phyloP scores from a whole-genome alignment of 2,888 invertebrate genomes.

The Ennomos quercinarius region DNA sequence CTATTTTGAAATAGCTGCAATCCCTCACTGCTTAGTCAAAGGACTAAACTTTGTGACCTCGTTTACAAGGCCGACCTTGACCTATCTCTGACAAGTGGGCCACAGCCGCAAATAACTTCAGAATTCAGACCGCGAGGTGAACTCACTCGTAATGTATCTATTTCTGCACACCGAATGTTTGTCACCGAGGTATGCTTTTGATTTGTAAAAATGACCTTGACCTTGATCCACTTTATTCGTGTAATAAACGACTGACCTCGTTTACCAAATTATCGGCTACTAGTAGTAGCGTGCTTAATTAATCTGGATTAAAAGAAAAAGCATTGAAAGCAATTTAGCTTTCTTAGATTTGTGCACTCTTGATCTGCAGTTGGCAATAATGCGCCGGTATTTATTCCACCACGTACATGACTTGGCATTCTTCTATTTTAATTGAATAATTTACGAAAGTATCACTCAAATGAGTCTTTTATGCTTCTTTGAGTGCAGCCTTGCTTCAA shows the following conservation, averaged over 20 bases:
- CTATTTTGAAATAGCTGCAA: background rate
- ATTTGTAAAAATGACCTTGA: conserved; percentile 85
- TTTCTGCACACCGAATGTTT: conserved; percentile 72
- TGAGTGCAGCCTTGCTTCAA: too few species aligned
- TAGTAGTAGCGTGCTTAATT: conserved; percentile 66
- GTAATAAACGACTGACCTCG: conserved; percentile 83
- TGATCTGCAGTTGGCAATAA: too few species aligned
- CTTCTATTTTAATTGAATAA: background rate
- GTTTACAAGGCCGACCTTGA: conserved; percentile 74
- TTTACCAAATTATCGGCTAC: conserved; percentile 79
- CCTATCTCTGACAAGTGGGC: conserved; percentile 74
- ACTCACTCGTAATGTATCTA: conserved; percentile 67
- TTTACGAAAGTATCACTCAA: background rate
- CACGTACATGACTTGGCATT: background rate
- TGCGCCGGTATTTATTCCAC: too few species aligned
- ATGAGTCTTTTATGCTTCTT: too few species aligned
- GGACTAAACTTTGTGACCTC: conserved; percentile 56
- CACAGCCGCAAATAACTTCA: conserved; percentile 74
- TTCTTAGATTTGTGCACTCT: background rate
- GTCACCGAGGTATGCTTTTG: conserved; percentile 76
- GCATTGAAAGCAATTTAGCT: conserved; percentile 8
- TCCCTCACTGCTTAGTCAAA: background rate
- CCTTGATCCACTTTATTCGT: conserved; percentile 82
- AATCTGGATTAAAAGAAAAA: conserved; percentile 45
- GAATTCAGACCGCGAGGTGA: conserved; percentile 73